Conservation (phyloP, 2,888 invertebrate genomes). For the Acleris holmiana region DNA sequence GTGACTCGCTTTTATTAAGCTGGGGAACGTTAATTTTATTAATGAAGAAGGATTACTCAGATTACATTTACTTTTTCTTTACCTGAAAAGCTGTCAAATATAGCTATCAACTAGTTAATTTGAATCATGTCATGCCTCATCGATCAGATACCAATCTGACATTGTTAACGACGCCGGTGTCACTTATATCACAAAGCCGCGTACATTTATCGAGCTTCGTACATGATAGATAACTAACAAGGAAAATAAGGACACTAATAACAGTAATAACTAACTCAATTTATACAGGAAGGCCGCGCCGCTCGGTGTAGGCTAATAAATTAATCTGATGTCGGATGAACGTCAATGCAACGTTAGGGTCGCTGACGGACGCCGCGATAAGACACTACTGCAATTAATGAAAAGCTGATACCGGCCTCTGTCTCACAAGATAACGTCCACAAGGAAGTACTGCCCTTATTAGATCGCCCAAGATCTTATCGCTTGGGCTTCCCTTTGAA, state of each 20-base stretch:
- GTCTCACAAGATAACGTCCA: conserved; percentile 61
- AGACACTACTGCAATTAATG: conserved; percentile 73
- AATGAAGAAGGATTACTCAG: conserved; percentile 1
- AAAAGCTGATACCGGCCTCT: conserved; percentile 72
- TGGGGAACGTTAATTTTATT: conserved; percentile 24
- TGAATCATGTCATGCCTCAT: neutral
- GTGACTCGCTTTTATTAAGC: conserved; percentile 39
- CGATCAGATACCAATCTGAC: too few relatives aligned
- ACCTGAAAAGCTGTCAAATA: neutral
- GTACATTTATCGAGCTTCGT: neutral
- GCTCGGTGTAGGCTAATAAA: conserved; percentile 63
- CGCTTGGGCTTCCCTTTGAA: conserved; percentile 49
- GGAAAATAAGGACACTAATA: conserved; percentile 69
- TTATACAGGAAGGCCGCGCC: conserved; percentile 56
- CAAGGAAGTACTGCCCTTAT: conserved; percentile 51
- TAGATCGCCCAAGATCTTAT: conserved; percentile 61
- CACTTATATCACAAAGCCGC: neutral
- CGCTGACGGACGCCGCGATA: conserved; percentile 64
- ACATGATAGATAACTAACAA: conserved; percentile 55
- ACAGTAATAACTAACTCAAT: conserved; percentile 70
- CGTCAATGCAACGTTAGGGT: conserved; percentile 68
- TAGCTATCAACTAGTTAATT: neutral
- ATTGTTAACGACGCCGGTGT: neutral
- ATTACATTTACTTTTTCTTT: neutral
- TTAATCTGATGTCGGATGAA: conserved; percentile 75